A percentile compares a stretch with the other conserved stretches of the same genome.
Evolutionary conservation across 2,113 vertebrate species (phyloP).

Genomic region (Pelusios castaneus): DNA sequence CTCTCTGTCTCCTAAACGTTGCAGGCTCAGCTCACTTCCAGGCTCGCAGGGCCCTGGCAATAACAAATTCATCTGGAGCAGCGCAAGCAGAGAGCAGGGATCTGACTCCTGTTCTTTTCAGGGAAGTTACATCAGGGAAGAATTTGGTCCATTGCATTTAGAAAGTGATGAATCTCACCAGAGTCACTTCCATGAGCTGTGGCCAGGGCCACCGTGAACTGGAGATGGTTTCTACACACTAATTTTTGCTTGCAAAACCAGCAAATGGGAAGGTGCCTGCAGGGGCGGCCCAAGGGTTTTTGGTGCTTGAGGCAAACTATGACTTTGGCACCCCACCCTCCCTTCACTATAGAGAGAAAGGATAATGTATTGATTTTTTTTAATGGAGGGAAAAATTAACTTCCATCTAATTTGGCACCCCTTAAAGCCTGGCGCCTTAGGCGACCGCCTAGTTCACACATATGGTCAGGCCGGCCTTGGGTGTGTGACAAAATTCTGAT

Average conservation of each 20-base stretch:
- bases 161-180: not conserved
- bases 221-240: not conserved
- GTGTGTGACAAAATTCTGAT: not conserved
- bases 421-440: no score
- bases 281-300: no score
- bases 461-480: no score
- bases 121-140: not conserved
- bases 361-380: no score
- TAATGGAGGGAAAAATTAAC: no score
- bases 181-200: not conserved
- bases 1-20: not conserved
- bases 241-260: not conserved
- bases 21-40: not conserved
- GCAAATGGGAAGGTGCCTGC: no score
- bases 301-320: no score
- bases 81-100: not conserved
- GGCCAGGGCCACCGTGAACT: not conserved
- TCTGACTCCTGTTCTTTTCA: not conserved
- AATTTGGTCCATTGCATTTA: not conserved
- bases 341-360: no score
- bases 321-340: no score
- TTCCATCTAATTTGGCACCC: no score
- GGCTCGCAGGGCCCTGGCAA: fast-evolving
- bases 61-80: fast-evolving
- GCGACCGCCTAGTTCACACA: no score